Percentiles rank a stretch among this genome's conserved stretches.
These are phyloP conservation scores for Spea hammondii DNA, from an alignment of 2,797 vertebrate species.

Conservation along the genomic window DNA sequence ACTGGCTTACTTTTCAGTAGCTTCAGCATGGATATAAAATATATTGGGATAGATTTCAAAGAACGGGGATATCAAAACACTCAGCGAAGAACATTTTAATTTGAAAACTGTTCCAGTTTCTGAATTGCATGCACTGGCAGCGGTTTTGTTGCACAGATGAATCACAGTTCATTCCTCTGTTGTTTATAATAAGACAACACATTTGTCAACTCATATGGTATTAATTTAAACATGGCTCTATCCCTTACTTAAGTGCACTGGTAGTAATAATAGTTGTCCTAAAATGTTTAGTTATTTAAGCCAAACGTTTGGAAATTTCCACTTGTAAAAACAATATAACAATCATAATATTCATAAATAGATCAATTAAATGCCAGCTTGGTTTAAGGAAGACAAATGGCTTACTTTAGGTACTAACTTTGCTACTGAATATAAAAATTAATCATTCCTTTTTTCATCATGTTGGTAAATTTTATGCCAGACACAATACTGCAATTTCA, in stretches of 20 bases:
- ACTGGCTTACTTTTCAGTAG: slow-evolving; percentile 12
- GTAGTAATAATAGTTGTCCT: neutral
- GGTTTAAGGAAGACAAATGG: too few relatives aligned
- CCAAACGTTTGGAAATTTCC: too few relatives aligned
- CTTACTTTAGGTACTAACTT: too few relatives aligned
- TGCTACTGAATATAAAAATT: too few relatives aligned
- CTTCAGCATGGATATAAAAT: slow-evolving; percentile 7
- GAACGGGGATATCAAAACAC: slow-evolving; percentile 4
- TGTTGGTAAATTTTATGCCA: too few relatives aligned
- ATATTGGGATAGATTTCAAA: slow-evolving; percentile 5
- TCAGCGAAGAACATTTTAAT: slow-evolving; percentile 30
- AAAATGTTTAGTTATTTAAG: too few relatives aligned
- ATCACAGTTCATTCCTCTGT: slow-evolving; percentile 40
- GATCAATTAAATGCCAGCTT: too few relatives aligned
- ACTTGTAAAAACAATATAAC: too few relatives aligned
- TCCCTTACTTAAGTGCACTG: neutral
- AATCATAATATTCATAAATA: too few relatives aligned
- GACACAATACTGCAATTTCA: too few relatives aligned
- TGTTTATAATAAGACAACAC: slow-evolving; percentile 35
- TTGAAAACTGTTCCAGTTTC: slow-evolving; percentile 26
- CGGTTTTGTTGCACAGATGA: slow-evolving; percentile 28
- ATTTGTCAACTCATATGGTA: slow-evolving; percentile 44
- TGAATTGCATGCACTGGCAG: slow-evolving; percentile 36
- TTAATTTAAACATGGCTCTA: slow-evolving; percentile 26
- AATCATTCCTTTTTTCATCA: too few relatives aligned